Conservation (phyloP, 2,797 vertebrate genomes). For the Sandelia bainsii region DNA sequence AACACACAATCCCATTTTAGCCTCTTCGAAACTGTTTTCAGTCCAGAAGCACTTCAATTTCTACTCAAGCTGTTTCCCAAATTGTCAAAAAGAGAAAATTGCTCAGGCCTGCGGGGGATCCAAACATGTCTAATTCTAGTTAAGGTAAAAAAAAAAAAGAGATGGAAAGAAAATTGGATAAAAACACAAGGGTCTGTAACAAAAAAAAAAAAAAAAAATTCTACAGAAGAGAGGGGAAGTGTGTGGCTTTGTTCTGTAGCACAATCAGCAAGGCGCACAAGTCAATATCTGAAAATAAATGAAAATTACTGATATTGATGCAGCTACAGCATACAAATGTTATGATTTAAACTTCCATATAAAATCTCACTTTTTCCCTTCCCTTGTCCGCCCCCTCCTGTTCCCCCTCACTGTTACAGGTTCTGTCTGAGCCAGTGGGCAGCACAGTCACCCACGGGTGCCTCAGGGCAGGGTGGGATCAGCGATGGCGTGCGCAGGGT, state of each 20-base stretch:
- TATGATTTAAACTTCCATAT: constrained; percentile 1
- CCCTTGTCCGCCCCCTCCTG: neutral
- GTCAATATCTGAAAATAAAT: constrained; percentile 18
- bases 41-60: constrained; percentile 10
- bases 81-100: neutral
- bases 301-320: neutral
- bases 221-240: constrained; percentile 8
- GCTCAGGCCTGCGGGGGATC: constrained; percentile 1
- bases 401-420: constrained; percentile 52
- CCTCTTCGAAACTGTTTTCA: neutral
- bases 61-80: neutral
- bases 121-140: neutral
- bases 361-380: constrained; percentile 8
- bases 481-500: constrained; percentile 88
- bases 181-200: constrained; percentile 15
- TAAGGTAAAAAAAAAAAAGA: constrained; percentile 14
- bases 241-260: constrained; percentile 8
- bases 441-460: constrained; percentile 8
- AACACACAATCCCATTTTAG: constrained; percentile 19
- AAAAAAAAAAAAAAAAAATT: constrained; percentile 13
- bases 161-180: constrained; percentile 32
- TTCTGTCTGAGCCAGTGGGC: constrained; percentile 47
- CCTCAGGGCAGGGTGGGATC: constrained; percentile 85
- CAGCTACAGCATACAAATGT: constrained; percentile 1
- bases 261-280: neutral